Evolutionary conservation across 1,140 invertebrate species (phyloP).

Genomic region (Agrilus planipennis): DNA sequence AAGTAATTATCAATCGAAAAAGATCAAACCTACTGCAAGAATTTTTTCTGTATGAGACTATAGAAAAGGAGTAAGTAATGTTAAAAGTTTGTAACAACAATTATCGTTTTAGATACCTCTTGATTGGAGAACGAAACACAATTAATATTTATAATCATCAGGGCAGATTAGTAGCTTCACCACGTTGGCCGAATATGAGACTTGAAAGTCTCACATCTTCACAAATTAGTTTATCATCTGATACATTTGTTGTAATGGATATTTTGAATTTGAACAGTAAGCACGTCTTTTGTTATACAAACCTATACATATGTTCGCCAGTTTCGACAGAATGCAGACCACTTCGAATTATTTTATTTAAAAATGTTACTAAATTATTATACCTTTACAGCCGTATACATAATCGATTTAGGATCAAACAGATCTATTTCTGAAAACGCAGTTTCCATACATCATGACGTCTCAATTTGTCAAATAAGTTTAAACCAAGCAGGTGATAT

Average conservation of each 20-base stretch:
- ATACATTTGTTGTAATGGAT: conserved; percentile 74
- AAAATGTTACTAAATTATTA: too few species aligned
- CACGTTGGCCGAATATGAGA: conserved; percentile 60
- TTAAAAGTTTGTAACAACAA: too few species aligned
- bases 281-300: neutral
- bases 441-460: conserved; percentile 46
- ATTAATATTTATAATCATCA: conserved; percentile 81
- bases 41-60: too few species aligned
- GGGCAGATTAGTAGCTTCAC: conserved; percentile 63
- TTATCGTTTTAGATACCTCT: conserved; percentile 64
- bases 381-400: conserved; percentile 57
- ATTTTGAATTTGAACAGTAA: conserved; percentile 68
- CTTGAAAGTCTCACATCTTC: conserved; percentile 37
- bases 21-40: too few species aligned
- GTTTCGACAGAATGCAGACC: too few species aligned
- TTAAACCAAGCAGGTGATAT: conserved; percentile 66
- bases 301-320: neutral
- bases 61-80: too few species aligned
- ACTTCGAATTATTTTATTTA: too few species aligned
- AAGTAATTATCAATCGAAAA: too few species aligned
- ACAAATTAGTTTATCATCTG: conserved; percentile 58
- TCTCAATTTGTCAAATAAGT: conserved; percentile 57
- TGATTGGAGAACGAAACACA: conserved; percentile 65
- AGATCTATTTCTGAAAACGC: conserved; percentile 55
- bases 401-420: conserved; percentile 69